Percentiles rank a stretch among this genome's conserved stretches.
Evolutionary conservation across 2,797 vertebrate genomes (phyloP).

Genomic region (Sebastes melanostomus): DNA sequence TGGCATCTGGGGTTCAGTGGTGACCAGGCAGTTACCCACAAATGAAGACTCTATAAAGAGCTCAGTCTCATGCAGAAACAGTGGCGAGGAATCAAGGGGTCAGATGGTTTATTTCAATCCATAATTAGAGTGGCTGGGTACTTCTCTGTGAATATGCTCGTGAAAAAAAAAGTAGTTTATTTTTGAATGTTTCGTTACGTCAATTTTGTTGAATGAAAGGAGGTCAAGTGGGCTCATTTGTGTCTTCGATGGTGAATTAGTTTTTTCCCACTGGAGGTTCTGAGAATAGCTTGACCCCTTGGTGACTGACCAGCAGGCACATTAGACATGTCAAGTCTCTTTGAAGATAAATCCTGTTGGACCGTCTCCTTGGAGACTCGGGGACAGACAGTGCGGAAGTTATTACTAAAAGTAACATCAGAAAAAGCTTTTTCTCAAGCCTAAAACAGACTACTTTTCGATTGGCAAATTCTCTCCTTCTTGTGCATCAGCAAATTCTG

Average conservation of each 20-base stretch:
- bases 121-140: constrained; percentile 3
- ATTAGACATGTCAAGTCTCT: constrained; percentile 52
- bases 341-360: constrained; percentile 59
- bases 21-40: constrained; percentile 18
- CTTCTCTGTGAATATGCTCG: constrained; percentile 1
- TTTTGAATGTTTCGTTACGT: constrained; percentile 20
- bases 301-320: constrained; percentile 49
- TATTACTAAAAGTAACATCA: constrained; percentile 20
- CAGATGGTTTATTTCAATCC: constrained; percentile 16
- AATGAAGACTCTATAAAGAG: constrained; percentile 35
- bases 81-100: constrained; percentile 20
- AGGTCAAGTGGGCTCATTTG: constrained; percentile 24
- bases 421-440: constrained; percentile 7
- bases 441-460: background rate
- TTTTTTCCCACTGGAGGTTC: constrained; percentile 42
- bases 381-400: constrained; percentile 5
- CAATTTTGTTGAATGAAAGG: constrained; percentile 19
- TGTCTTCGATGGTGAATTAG: constrained; percentile 12
- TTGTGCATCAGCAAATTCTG: constrained; percentile 1
- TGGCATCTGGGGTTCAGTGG: constrained; percentile 8
- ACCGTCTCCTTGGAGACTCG: constrained; percentile 42
- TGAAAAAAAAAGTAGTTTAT: constrained; percentile 10
- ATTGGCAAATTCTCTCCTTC: background rate
- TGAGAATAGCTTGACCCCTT: constrained; percentile 65
- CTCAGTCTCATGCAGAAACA: constrained; percentile 8